Conservation (phyloP, 2,797 vertebrate species). For the Hippopotamyrus pictus region DNA sequence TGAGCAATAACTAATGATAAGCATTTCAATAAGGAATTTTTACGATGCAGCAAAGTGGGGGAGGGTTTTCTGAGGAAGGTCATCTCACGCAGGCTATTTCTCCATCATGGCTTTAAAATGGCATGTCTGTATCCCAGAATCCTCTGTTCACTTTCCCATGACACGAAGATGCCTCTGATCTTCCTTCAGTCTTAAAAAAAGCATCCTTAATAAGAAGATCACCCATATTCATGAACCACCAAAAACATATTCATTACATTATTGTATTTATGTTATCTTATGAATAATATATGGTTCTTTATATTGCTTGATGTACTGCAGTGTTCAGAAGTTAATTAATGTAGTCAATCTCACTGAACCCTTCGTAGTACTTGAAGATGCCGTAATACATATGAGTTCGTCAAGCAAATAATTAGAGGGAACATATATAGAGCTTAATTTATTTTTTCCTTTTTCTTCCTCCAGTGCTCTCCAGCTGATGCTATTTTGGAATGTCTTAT, state of each 20-base stretch:
- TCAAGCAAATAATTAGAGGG: background rate
- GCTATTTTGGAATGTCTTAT: conserved; percentile 1
- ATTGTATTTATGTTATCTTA: conserved; percentile 34
- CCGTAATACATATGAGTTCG: conserved; percentile 3
- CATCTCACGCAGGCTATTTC: background rate
- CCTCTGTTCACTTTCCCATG: conserved; percentile 11
- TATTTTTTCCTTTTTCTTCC: background rate
- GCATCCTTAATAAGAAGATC: conserved; percentile 52
- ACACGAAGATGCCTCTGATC: conserved; percentile 36
- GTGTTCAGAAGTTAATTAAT: conserved; percentile 22
- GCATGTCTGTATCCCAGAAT: background rate
- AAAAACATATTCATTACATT: conserved; percentile 43
- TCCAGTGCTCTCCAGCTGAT: background rate
- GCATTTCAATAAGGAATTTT: background rate
- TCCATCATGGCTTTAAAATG: background rate
- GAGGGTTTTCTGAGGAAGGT: background rate
- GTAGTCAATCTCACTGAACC: conserved; percentile 12
- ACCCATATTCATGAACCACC: conserved; percentile 49
- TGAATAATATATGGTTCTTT: conserved; percentile 57
- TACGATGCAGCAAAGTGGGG: background rate
- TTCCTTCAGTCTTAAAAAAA: conserved; percentile 44
- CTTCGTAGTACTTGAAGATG: conserved; percentile 33
- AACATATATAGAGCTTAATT: conserved; percentile 6
- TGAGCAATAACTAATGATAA: conserved; percentile 18
- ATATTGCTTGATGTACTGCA: conserved; percentile 14